Base-by-base conservation (phyloP, 2,797 vertebrate species). In the Macropus fuliginosus region DNA sequence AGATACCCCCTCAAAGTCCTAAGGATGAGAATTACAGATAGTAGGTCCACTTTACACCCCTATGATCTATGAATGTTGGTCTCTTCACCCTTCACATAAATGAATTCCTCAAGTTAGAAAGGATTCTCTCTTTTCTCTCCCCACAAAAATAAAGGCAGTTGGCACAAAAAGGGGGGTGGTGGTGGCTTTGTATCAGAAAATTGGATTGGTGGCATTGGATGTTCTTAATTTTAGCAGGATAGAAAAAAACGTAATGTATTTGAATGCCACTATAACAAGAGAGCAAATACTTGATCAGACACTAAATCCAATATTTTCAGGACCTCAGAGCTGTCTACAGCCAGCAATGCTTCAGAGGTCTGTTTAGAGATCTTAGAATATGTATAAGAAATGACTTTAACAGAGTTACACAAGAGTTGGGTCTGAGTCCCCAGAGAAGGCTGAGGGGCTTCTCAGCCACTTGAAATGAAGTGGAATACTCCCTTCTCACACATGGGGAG, bases 1-100 rank as follows among this genome's bases (percentile, higher is more conserved):
- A 96, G 98, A 98, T 98, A 98, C 97, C 96, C 97, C 97, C 98
- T 97, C 97, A 98, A 94, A 93, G 89, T 4, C 0, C 95, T 81
- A 95, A 92, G 24, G 98, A 97, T 93, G 94, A 54, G 93, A 95
- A 95, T 95, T 97, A 97, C 98, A 98, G 98, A 98, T 94, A 97
- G 96, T 62, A 59, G 91, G 97, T 93, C 97, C 96, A 97, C 96
- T 97, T 95, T 97, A 95, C 55, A 91, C 97, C 97, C 97, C 95
- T 96, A 55, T 95, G 93, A 89, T 57, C 87, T 0, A 4, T 94
- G 96, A 97, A 93, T 57, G n/a, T 93, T 95, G 91, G 93, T 97
- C 91, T 95, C 97, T 96, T 95, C 96, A 93, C 94, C 31, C 1
- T 56, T 34, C 89, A 34, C 89, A 55, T n/a, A 55, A 91, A 87